These are phyloP conservation scores for Acanthopagrus latus DNA, from an alignment of 2,797 vertebrate genomes.

Conservation along the genomic window DNA sequence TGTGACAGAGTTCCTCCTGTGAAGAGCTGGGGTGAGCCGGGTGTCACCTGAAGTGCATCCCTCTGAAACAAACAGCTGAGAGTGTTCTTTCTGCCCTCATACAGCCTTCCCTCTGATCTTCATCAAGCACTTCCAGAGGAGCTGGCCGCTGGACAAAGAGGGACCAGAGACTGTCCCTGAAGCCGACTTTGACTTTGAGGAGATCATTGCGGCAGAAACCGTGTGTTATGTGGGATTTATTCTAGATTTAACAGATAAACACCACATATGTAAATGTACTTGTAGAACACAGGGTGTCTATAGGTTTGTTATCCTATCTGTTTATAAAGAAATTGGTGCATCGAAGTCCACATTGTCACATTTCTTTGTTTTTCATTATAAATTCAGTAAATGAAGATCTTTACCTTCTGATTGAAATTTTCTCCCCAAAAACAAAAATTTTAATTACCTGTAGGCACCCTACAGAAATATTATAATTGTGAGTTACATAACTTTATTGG, in stretches of 20 bases:
- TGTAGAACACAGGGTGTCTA: no score
- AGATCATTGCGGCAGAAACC: conserved; percentile 59
- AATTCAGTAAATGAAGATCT: no score
- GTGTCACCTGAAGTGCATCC: no score
- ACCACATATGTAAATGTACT: neutral
- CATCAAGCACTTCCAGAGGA: conserved; percentile 73
- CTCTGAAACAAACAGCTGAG: neutral
- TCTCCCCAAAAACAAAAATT: no score
- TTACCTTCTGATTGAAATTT: no score
- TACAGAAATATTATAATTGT: neutral
- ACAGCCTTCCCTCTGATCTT: conserved; percentile 83
- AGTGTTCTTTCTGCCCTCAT: neutral
- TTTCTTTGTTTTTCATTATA: no score
- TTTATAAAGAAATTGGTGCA: no score
- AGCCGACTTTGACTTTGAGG: conserved; percentile 76
- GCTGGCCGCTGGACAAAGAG: conserved; percentile 40
- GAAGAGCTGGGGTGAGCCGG: no score
- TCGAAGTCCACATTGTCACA: no score
- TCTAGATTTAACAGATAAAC: neutral
- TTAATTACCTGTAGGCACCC: no score
- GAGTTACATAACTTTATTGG: neutral
- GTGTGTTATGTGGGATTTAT: conserved; percentile 28
- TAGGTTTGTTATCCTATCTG: no score
- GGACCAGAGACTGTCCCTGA: conserved; percentile 65
- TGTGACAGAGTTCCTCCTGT: no score